Evolutionary conservation across 1,140 invertebrate species (phyloP).

Genomic region (Nautilus pompilius): DNA sequence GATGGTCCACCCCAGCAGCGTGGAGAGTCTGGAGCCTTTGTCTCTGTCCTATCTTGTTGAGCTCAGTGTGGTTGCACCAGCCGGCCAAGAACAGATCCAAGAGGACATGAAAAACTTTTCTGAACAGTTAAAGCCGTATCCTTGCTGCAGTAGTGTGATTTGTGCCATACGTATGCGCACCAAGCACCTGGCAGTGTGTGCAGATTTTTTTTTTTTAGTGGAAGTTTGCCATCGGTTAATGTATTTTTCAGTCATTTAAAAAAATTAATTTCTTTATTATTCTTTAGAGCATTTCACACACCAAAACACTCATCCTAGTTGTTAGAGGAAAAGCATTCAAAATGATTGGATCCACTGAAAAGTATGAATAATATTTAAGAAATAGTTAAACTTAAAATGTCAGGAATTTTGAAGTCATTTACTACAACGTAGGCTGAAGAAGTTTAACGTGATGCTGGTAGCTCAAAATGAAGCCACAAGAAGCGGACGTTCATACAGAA

Average conservation of each 20-base stretch:
- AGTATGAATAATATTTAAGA: no score
- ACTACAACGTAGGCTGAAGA: no score
- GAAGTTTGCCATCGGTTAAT: background rate
- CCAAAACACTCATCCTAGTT: background rate
- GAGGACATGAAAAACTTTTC: conserved; percentile 95
- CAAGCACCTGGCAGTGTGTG: background rate
- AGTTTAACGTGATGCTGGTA: no score
- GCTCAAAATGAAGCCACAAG: background rate
- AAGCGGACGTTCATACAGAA: background rate
- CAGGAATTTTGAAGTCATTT: no score
- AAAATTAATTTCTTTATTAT: background rate
- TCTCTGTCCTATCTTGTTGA: conserved; percentile 93
- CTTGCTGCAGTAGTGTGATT: no score
- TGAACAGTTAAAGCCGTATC: conserved; percentile 83
- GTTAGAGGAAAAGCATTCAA: background rate
- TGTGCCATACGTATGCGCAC: background rate
- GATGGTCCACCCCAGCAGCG: conserved; percentile 64
- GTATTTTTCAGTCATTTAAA: background rate
- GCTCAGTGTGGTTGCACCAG: conserved; percentile 87
- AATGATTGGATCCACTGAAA: no score
- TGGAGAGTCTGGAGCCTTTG: conserved; percentile 73
- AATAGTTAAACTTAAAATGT: no score
- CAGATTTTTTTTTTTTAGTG: background rate
- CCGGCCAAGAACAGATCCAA: conserved; percentile 85
- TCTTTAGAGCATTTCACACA: background rate